Percentiles rank a stretch among this genome's conserved stretches.
phyloP scores from a whole-genome alignment of 2,113 vertebrate species.

The Chloroceryle aenea region DNA sequence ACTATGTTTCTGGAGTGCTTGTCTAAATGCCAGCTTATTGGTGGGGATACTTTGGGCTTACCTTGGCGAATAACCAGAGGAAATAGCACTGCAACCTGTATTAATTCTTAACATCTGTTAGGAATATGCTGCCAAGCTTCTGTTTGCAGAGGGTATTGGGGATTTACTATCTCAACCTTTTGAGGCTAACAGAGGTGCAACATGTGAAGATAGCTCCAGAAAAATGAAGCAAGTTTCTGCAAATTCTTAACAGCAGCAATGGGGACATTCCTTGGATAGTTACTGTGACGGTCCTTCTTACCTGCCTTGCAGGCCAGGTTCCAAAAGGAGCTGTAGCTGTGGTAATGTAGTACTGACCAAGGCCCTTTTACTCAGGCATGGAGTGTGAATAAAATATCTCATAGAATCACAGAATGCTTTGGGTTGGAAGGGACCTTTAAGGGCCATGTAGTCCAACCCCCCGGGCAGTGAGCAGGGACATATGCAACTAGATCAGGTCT shows the following conservation, averaged over 20 bases:
- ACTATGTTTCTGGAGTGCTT: neutral
- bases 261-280: neutral
- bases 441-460: neutral
- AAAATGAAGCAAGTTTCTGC: neutral
- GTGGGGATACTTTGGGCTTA: neutral
- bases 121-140: neutral
- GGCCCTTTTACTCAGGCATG: neutral
- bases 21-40: neutral
- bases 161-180: neutral
- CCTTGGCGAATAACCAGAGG: neutral
- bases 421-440: neutral
- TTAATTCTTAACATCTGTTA: neutral
- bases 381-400: neutral
- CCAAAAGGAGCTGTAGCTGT: neutral
- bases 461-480: neutral
- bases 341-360: fast-evolving
- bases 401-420: neutral
- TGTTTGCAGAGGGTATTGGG: neutral
- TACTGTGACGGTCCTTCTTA: neutral
- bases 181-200: neutral
- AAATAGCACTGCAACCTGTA: neutral
- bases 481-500: neutral
- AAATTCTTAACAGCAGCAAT: neutral
- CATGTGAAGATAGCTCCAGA: neutral
- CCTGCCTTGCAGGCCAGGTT: neutral